Evolutionary conservation across 2,113 vertebrate genomes (phyloP).

Genomic region (Dasyprocta punctata): DNA sequence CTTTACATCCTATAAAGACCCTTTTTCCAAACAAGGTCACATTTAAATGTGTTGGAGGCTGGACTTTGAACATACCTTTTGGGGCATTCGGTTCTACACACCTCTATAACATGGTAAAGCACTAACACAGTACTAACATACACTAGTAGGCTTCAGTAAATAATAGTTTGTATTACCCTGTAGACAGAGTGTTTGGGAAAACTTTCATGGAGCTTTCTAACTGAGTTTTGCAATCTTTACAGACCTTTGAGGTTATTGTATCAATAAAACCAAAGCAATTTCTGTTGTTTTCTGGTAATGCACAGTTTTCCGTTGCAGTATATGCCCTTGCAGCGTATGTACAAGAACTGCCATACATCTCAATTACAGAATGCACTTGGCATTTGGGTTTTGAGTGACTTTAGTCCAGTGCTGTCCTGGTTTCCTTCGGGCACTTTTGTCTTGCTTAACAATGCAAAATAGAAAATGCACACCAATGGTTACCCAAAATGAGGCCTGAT

Average conservation of each 20-base stretch:
- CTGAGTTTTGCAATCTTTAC: slow-evolving; percentile 21
- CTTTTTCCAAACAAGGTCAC: background rate
- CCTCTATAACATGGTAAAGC: background rate
- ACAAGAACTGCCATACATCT: slow-evolving; percentile 40
- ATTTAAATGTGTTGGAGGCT: background rate
- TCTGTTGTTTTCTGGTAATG: slow-evolving; percentile 10
- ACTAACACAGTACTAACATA: background rate
- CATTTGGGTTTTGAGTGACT: slow-evolving; percentile 64
- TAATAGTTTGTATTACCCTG: background rate
- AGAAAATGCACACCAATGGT: slow-evolving; percentile 66
- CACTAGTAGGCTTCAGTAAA: background rate
- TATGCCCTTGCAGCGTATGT: background rate
- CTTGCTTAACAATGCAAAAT: slow-evolving; percentile 76
- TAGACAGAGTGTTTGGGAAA: background rate
- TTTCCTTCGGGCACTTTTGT: slow-evolving; percentile 71
- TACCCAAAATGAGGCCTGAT: slow-evolving; percentile 52
- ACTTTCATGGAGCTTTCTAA: background rate
- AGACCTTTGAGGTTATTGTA: slow-evolving; percentile 46
- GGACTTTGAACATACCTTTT: background rate
- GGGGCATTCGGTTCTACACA: background rate
- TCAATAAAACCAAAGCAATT: slow-evolving; percentile 37
- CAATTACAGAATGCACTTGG: slow-evolving; percentile 13
- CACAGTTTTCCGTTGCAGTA: background rate
- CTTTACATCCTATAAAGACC: background rate
- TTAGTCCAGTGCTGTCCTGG: slow-evolving; percentile 14